Base-by-base conservation (phyloP, 2,797 vertebrate species). In the Acridotheres tristis region DNA sequence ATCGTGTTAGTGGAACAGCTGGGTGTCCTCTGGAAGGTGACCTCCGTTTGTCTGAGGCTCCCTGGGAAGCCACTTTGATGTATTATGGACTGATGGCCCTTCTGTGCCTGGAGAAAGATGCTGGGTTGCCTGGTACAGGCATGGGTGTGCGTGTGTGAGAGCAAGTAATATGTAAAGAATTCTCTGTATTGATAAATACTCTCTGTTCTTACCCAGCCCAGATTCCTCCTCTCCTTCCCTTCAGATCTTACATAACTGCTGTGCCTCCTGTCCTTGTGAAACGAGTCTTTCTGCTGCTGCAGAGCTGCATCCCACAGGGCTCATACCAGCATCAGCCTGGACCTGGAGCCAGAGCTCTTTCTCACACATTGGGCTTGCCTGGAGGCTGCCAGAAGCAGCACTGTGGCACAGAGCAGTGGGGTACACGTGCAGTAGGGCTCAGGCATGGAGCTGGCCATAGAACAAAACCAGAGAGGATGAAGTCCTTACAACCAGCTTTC, bases 291-390 rank as follows among this genome's bases (percentile, higher is more conserved):
- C 47, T 88, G 47, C 53, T 0, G 0, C 61, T 74, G 61, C 42
- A 74, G 74, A 43, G 7, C 61, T 32, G 48, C 2, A 2, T 47
- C 62, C 45, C 1, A 0, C 1, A 1, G 83, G 34, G 27, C 38
- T 92, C n/a, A 43, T 0, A 2, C 16, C 50, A 58, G 47, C 45
- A 6, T 66, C 83, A 85, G 53, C 63, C 63, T 45, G 15, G 40
- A 42, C 16, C 4, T n/a, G 66, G 23, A 51, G 11, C 29, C 2
- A 3, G 54, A 54, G 51, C 55, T 63, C 15, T 54, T 16, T 67
- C 5, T 20, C 18, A 4, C 0, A 1, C 1, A 0, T 1, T 50
- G 27, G 45, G n/a, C 25, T 83, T 79, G 25, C 32, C 7, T 51
- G 51, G n/a, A 72, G 43, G 16, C 61, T 93, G 53, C 66, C 69